These are phyloP conservation scores for Venustaconcha ellipsiformis DNA, from an alignment of 1,140 invertebrate species.

Conservation along the genomic window DNA sequence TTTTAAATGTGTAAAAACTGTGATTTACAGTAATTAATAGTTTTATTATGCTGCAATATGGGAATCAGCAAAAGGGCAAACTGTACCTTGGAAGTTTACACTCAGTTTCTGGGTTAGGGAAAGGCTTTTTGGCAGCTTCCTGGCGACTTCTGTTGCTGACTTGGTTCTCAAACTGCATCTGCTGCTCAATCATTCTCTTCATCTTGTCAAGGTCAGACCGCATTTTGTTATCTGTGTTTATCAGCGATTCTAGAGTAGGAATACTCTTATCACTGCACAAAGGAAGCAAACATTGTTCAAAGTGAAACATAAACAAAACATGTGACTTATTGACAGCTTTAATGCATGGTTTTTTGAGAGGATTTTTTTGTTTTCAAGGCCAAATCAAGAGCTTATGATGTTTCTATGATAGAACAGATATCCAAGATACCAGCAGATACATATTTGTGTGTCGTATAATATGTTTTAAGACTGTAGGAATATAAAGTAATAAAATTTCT, in stretches of 20 bases:
- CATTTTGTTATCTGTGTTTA: constrained; percentile 70
- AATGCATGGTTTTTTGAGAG: too few species aligned
- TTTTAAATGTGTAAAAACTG: neutral
- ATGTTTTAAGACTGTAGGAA: too few species aligned
- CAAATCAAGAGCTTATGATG: too few species aligned
- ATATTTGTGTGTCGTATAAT: too few species aligned
- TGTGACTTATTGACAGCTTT: too few species aligned
- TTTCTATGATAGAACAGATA: too few species aligned
- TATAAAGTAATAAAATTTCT: too few species aligned
- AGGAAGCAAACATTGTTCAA: too few species aligned
- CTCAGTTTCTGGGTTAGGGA: constrained; percentile 74
- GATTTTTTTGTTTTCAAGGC: too few species aligned
- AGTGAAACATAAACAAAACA: too few species aligned
- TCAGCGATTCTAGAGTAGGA: constrained; percentile 81
- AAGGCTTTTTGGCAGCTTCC: constrained; percentile 45
- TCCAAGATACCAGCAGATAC: too few species aligned
- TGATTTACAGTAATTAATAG: neutral
- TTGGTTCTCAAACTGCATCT: constrained; percentile 53
- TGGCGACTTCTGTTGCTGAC: constrained; percentile 41
- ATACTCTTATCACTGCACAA: constrained; percentile 81
- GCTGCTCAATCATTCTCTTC: constrained; percentile 55
- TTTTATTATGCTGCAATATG: neutral
- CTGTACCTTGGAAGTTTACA: constrained; percentile 79
- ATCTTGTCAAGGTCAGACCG: constrained; percentile 72
- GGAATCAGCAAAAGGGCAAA: neutral